Percentiles rank a stretch among this genome's conserved stretches.
These are phyloP conservation scores for Phorcus lineatus DNA, from an alignment of 2,888 invertebrate species.

Conservation along the genomic window DNA sequence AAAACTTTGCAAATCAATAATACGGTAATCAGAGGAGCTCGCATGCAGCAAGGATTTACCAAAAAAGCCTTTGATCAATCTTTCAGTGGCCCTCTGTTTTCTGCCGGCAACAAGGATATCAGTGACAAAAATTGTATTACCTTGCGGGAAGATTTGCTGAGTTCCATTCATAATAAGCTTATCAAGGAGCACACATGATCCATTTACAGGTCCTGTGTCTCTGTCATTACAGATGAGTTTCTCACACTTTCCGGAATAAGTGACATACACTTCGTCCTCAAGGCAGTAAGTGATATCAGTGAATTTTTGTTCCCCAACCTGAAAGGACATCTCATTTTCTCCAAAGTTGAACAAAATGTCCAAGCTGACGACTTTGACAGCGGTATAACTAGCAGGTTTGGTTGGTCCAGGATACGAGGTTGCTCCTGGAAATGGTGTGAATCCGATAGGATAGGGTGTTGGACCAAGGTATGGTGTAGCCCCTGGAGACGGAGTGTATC, in stretches of 20 bases:
- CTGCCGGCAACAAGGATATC: not conserved
- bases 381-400: not conserved
- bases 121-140: not conserved
- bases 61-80: no score
- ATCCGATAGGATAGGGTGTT: no score
- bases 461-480: no score
- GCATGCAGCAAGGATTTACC: no score
- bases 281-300: conserved; percentile 28
- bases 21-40: no score
- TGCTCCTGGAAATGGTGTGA: not conserved
- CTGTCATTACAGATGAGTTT: conserved; percentile 26
- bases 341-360: conserved; percentile 29
- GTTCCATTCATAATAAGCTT: conserved; percentile 30
- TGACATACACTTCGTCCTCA: conserved; percentile 29
- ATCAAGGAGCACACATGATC: conserved; percentile 31
- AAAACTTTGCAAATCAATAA: no score
- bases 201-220: conserved; percentile 33
- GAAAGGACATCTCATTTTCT: conserved; percentile 30
- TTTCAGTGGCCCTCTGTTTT: no score
- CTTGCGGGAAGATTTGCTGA: not conserved
- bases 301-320: conserved; percentile 30
- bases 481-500: no score
- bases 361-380: conserved; percentile 16
- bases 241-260: conserved; percentile 6
- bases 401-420: not conserved